A percentile compares a stretch with the other conserved stretches of the same genome.
phyloP scores from a whole-genome alignment of 2,113 vertebrate species.

The Isichthys henryi region DNA sequence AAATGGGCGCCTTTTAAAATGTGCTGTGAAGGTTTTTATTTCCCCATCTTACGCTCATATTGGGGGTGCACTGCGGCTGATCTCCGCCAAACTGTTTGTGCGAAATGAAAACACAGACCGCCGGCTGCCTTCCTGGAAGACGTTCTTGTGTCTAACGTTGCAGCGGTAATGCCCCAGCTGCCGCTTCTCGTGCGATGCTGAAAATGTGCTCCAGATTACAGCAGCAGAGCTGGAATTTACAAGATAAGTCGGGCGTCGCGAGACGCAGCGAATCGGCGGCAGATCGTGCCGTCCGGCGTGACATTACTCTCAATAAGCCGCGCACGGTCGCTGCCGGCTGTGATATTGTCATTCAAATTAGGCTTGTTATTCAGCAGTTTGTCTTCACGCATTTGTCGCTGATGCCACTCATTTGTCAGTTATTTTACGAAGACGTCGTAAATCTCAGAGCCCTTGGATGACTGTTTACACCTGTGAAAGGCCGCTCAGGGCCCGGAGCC shows the following conservation, averaged over 20 bases:
- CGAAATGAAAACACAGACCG: background rate
- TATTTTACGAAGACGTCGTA: conserved; percentile 46
- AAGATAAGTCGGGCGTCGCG: background rate
- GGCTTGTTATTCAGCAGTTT: background rate
- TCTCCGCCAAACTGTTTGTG: background rate
- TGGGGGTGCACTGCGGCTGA: background rate
- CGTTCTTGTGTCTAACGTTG: background rate
- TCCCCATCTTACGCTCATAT: conserved; percentile 8
- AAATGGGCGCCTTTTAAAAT: conserved; percentile 29
- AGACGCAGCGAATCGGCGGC: background rate
- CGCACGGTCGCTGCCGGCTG: background rate
- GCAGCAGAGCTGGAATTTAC: background rate
- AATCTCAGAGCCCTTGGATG: conserved; percentile 50
- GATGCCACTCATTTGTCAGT: conserved; percentile 42
- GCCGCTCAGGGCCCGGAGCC: conserved; percentile 50
- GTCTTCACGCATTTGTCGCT: conserved; percentile 18
- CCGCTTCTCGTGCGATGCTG: background rate
- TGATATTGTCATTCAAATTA: conserved; percentile 7
- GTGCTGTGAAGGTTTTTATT: conserved; percentile 41
- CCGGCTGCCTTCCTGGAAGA: background rate
- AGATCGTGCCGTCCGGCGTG: background rate
- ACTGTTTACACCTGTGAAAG: conserved; percentile 43
- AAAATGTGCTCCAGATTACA: background rate
- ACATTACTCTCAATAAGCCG: conserved; percentile 6
- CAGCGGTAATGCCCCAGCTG: background rate